Evolutionary conservation across 2,113 vertebrate species (phyloP).

Genomic region (human (Homo sapiens)): GRCh38 chrX:135046001-135046500

Average conservation of each 20-base stretch:
- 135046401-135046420: not conserved
- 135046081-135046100: not conserved
- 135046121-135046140: not conserved
- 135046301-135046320: not conserved
- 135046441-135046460: not conserved
- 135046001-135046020: not conserved
- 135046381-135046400: not conserved
- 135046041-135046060: not conserved
- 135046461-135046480: not conserved
- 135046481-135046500: not conserved
- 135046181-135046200: not conserved
- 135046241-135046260: not conserved
- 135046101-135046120: not conserved
- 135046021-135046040: not conserved
- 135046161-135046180: not conserved
- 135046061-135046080: too few relatives aligned
- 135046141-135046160: not conserved
- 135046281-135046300: not conserved
- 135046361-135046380: not conserved
- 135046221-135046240: not conserved
- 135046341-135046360: not conserved
- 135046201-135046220: not conserved
- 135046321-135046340: not conserved
- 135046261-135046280: not conserved
- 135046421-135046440: not conserved